phyloP scores from a whole-genome alignment of 1,140 invertebrate genomes.

The Euwallacea fornicatus region DNA sequence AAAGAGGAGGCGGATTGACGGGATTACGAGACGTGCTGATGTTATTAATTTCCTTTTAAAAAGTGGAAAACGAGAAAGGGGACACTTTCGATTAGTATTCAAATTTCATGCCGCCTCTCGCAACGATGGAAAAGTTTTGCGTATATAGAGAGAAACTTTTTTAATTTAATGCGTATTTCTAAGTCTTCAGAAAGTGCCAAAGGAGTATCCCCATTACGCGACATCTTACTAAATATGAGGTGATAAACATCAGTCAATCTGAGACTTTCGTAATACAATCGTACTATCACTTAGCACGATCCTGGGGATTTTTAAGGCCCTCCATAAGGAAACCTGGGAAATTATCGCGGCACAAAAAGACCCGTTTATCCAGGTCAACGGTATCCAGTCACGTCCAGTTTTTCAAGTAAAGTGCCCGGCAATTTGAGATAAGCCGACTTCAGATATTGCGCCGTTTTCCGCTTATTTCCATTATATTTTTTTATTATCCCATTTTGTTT shows the following conservation, averaged over 20 bases:
- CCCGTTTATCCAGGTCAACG: constrained; percentile 29
- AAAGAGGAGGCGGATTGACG: constrained; percentile 8
- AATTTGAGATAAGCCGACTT: constrained; percentile 5
- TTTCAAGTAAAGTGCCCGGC: constrained; percentile 16
- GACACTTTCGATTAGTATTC: constrained; percentile 20
- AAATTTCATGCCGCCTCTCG: not conserved
- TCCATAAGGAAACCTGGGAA: constrained; percentile 21
- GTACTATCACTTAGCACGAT: constrained; percentile 27
- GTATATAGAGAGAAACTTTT: too few species aligned
- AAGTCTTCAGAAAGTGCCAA: not conserved
- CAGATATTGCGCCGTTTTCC: constrained; percentile 2
- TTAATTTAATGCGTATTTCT: not conserved
- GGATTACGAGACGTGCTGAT: constrained; percentile 28
- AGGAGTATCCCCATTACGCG: too few species aligned
- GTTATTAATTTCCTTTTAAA: constrained; percentile 30
- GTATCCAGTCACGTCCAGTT: constrained; percentile 29
- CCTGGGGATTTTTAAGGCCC: constrained; percentile 10
- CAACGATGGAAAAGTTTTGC: too few species aligned
- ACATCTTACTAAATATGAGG: too few species aligned
- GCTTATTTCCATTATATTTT: constrained; percentile 1
- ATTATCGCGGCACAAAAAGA: constrained; percentile 15
- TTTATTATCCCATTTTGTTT: not conserved
- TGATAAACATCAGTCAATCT: too few species aligned
- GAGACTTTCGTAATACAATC: constrained; percentile 9
- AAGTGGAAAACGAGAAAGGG: constrained; percentile 17